phyloP scores from a whole-genome alignment of 2,113 vertebrate genomes.

The Echinops telfairi region DNA sequence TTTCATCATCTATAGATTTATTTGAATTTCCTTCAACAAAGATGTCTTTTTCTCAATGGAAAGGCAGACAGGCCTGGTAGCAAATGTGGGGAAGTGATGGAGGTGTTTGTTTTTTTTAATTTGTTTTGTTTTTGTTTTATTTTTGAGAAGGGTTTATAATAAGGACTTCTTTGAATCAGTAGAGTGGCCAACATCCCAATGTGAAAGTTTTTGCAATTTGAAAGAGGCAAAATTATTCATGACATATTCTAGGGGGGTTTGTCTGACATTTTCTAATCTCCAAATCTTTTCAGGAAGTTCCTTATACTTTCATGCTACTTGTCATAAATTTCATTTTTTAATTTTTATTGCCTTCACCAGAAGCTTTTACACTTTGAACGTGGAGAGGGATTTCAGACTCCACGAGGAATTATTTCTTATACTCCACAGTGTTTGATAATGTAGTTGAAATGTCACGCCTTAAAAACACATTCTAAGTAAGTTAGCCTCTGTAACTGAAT shows the following conservation, averaged over 20 bases:
- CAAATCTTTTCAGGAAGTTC: constrained; percentile 48
- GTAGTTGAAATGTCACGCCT: constrained; percentile 70
- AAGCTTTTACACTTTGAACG: constrained; percentile 67
- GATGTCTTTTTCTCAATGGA: not conserved
- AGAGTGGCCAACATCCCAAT: not conserved
- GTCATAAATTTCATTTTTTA: constrained; percentile 67
- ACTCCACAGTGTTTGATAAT: constrained; percentile 71
- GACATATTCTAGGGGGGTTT: constrained; percentile 59
- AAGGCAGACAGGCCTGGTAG: not conserved
- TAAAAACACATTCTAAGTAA: constrained; percentile 45
- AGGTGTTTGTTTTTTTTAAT: not conserved
- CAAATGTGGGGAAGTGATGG: not conserved
- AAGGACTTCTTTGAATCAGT: not conserved
- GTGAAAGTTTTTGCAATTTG: constrained; percentile 45
- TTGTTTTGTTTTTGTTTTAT: too few relatives aligned
- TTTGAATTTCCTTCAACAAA: not conserved
- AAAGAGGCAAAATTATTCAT: constrained; percentile 58
- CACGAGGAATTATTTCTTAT: constrained; percentile 55
- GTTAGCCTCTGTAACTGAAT: not conserved
- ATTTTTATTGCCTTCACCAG: constrained; percentile 61
- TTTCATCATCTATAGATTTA: not conserved
- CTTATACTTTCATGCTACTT: constrained; percentile 47
- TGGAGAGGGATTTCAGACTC: constrained; percentile 55
- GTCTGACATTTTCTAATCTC: constrained; percentile 70
- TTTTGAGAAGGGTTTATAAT: not conserved